These are phyloP conservation scores for Podarcis siculus DNA, from an alignment of 2,797 vertebrate genomes.

Conservation along the genomic window DNA sequence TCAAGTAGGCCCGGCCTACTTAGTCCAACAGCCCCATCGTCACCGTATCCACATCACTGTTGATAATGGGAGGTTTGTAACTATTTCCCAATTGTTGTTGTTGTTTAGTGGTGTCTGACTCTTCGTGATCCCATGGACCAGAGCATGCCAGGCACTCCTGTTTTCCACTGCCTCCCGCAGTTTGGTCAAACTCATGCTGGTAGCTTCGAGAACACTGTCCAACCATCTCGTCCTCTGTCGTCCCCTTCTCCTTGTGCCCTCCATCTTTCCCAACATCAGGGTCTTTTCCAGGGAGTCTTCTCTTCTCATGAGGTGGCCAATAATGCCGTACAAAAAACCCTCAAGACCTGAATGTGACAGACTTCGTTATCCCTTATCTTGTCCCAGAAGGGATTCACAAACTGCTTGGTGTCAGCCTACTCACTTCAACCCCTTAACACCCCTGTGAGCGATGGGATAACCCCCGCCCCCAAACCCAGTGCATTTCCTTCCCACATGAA, in stretches of 20 bases:
- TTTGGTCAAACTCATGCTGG: too few relatives aligned
- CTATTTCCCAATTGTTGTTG: background rate
- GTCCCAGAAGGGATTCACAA: background rate
- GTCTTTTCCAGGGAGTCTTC: too few relatives aligned
- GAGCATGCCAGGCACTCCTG: too few relatives aligned
- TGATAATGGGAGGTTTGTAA: background rate
- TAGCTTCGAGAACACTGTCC: too few relatives aligned
- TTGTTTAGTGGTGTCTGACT: too few relatives aligned
- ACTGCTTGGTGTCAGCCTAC: background rate
- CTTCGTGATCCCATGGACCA: too few relatives aligned
- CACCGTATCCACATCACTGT: background rate
- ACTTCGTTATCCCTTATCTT: constrained; percentile 3
- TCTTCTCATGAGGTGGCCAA: too few relatives aligned
- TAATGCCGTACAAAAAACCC: background rate
- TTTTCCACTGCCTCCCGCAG: too few relatives aligned
- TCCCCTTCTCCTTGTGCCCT: too few relatives aligned
- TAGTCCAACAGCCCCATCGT: background rate
- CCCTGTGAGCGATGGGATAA: constrained; percentile 12
- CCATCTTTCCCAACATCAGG: too few relatives aligned
- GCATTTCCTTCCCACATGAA: background rate
- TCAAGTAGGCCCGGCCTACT: background rate
- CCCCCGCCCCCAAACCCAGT: background rate
- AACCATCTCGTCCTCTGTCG: too few relatives aligned
- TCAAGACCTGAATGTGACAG: background rate
- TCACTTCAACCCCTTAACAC: constrained; percentile 7